Evolutionary conservation across 1,140 invertebrate genomes (phyloP).

Genomic region (Leptonema lineaticorne): DNA sequence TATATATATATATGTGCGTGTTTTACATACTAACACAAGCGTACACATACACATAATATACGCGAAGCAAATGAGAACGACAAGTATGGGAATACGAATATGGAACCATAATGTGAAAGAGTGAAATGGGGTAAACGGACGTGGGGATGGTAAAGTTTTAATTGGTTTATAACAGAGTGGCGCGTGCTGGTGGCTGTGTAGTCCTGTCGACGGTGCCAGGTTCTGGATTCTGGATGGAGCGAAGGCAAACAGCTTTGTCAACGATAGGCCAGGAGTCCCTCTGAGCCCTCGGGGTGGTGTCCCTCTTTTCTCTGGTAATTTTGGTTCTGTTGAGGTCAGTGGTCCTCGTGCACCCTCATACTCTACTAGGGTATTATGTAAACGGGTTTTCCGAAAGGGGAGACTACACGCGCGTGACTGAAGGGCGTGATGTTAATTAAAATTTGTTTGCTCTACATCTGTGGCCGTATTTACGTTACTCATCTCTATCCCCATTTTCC

Average conservation of each 20-base stretch:
- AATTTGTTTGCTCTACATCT: constrained; percentile 32
- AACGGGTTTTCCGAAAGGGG: neutral
- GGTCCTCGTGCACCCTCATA: neutral
- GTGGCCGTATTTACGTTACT: constrained; percentile 22
- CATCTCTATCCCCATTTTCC: too few relatives aligned
- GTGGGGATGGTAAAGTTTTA: constrained; percentile 23
- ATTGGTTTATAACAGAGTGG: constrained; percentile 31
- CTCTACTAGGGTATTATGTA: neutral
- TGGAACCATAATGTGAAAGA: neutral
- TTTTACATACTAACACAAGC: too few relatives aligned
- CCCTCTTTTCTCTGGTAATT: neutral
- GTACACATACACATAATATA: too few relatives aligned
- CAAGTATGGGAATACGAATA: too few relatives aligned
- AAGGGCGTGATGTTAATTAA: constrained; percentile 31
- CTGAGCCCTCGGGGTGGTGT: neutral
- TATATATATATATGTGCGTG: too few relatives aligned
- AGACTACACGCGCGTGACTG: constrained; percentile 31
- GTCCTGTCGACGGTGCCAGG: neutral
- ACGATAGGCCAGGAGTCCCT: constrained; percentile 10
- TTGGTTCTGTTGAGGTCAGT: neutral
- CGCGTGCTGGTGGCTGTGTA: constrained; percentile 3
- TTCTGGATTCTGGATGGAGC: neutral
- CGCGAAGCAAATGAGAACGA: too few relatives aligned
- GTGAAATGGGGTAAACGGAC: neutral
- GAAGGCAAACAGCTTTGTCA: constrained; percentile 15